Conservation (phyloP, 2,888 invertebrate genomes). For the Oxytorus armatus region DNA sequence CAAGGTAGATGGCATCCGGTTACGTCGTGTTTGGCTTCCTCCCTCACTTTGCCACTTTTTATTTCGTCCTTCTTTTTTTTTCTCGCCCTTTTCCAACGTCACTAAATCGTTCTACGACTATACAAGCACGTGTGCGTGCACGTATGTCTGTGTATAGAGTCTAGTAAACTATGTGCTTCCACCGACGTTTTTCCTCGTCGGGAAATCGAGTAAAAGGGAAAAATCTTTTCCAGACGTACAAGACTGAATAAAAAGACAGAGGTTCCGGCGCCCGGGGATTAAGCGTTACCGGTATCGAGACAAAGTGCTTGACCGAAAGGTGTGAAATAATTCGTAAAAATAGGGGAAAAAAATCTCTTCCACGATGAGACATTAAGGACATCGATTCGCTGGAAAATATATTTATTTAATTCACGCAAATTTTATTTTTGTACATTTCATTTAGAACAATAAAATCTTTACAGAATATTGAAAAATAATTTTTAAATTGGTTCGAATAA, state of each 20-base stretch:
- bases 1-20: conserved; percentile 28
- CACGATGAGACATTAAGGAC: no score
- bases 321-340: conserved; percentile 18
- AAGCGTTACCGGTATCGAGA: neutral
- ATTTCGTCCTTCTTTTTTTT: conserved; percentile 6
- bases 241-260: conserved; percentile 36
- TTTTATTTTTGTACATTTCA: no score
- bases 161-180: conserved; percentile 3
- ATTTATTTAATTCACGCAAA: no score
- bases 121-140: neutral
- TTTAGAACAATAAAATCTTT: no score
- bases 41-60: conserved; percentile 5
- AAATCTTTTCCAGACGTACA: conserved; percentile 11
- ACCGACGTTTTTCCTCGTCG: conserved; percentile 49
- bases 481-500: no score
- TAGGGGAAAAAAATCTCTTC: neutral
- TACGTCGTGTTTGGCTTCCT: conserved; percentile 47
- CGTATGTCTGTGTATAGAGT: conserved; percentile 4
- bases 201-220: conserved; percentile 70
- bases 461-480: no score
- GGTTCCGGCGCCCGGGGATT: conserved; percentile 12
- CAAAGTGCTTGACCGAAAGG: neutral
- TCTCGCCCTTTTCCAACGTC: neutral
- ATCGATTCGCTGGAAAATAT: no score
- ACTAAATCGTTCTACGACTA: neutral